Conservation (phyloP, 1,140 invertebrate species). For the Drosophila oshimai region DNA sequence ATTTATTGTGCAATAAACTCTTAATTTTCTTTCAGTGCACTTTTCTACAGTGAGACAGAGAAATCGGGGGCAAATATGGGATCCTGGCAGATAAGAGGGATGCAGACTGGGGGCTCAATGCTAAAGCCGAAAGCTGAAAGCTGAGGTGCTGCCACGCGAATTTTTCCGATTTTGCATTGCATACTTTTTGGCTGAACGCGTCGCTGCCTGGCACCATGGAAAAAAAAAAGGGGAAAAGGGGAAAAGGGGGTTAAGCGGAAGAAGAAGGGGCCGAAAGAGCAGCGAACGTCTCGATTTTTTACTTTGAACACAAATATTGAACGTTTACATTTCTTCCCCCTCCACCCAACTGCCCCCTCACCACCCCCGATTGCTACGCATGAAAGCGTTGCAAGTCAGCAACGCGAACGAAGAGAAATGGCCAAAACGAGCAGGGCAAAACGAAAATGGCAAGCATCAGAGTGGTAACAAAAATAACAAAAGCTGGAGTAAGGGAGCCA, state of each 20-base stretch:
- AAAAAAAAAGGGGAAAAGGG: too few relatives aligned
- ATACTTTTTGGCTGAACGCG: conserved; percentile 77
- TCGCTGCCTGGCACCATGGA: too few relatives aligned
- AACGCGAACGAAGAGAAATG: conserved; percentile 73
- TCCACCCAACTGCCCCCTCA: not conserved
- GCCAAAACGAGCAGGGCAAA: conserved; percentile 60
- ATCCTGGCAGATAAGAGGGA: conserved; percentile 10
- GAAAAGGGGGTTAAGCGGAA: not conserved
- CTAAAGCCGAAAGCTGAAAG: conserved; percentile 15
- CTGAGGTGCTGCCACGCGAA: conserved; percentile 29
- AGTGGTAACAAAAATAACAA: conserved; percentile 32
- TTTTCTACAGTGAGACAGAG: not conserved
- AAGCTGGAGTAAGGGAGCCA: conserved; percentile 18
- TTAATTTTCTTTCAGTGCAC: conserved; percentile 1
- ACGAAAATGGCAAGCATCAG: conserved; percentile 34
- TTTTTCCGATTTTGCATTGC: conserved; percentile 73
- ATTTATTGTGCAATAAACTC: too few relatives aligned
- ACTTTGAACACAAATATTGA: conserved; percentile 77
- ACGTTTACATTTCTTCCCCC: conserved; percentile 58
- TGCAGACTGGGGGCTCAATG: not conserved
- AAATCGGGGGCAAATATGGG: not conserved
- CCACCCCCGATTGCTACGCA: conserved; percentile 46
- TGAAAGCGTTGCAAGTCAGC: conserved; percentile 77
- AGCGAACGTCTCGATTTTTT: conserved; percentile 53
- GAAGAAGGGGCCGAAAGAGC: not conserved